Evolutionary conservation across 2,797 vertebrate species (phyloP).

Genomic region (Brachyalestes nurse): DNA sequence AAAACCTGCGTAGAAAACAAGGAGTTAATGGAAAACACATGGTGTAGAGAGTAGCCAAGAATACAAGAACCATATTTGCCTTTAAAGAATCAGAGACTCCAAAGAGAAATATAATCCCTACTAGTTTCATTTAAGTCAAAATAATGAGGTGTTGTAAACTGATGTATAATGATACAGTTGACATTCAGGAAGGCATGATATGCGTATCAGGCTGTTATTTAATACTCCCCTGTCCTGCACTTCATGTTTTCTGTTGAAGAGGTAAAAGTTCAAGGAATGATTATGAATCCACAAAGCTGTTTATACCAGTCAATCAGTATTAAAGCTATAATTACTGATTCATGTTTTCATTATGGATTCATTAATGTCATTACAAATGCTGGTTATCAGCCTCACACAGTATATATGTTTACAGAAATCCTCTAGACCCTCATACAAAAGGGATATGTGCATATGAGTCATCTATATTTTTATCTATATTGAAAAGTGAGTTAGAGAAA

Average conservation of each 20-base stretch:
- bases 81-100: not conserved
- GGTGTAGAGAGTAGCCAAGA: slow-evolving; percentile 5
- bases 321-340: not conserved
- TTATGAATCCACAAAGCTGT: not conserved
- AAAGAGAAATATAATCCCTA: slow-evolving; percentile 8
- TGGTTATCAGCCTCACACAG: not conserved
- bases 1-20: slow-evolving; percentile 29
- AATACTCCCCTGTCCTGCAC: not conserved
- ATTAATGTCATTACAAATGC: not conserved
- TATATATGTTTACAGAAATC: not conserved
- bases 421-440: not conserved
- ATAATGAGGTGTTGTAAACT: slow-evolving; percentile 9
- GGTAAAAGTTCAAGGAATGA: not conserved
- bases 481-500: not conserved
- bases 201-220: not conserved
- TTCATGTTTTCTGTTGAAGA: not conserved
- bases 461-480: not conserved
- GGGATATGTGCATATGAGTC: not conserved
- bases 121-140: slow-evolving; percentile 4
- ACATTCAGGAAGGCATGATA: not conserved
- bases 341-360: not conserved
- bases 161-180: not conserved
- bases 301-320: not conserved
- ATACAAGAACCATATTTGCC: not conserved
- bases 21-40: slow-evolving; percentile 29